Conservation (phyloP, 2,113 vertebrate species). For the Pomatostomus ruficeps region DNA sequence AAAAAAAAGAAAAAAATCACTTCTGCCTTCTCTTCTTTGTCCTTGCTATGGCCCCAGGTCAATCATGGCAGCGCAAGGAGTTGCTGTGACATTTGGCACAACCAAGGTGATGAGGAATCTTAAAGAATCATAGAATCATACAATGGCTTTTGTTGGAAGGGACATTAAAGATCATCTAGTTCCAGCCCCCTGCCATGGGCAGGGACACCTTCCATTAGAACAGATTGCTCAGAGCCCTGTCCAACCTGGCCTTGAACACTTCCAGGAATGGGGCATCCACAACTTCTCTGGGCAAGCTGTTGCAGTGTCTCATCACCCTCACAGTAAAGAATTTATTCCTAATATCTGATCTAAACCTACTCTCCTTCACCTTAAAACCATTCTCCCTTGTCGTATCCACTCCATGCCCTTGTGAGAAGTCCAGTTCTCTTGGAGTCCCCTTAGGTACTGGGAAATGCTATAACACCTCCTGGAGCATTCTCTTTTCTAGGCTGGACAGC, state of each 20-base stretch:
- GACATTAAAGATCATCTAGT: not conserved
- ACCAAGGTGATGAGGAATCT: not conserved
- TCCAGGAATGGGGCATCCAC: not conserved
- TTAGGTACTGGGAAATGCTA: not conserved
- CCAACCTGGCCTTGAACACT: not conserved
- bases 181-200: not conserved
- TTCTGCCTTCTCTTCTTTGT: not conserved
- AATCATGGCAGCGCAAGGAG: not conserved
- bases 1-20: not conserved
- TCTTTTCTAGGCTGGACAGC: not conserved
- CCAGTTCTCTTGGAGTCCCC: not conserved
- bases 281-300: not conserved
- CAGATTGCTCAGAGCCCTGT: accelerated
- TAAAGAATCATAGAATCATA: not conserved
- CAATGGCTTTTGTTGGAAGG: not conserved
- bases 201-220: not conserved
- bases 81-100: not conserved
- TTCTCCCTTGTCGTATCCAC: not conserved
- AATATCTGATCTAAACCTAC: not conserved
- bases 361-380: not conserved
- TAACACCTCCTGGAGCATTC: not conserved
- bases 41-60: not conserved
- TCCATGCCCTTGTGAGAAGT: not conserved
- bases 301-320: not conserved
- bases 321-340: not conserved